These are phyloP conservation scores for Palloptera scutellata DNA, from an alignment of 2,888 invertebrate species.

Conservation along the genomic window DNA sequence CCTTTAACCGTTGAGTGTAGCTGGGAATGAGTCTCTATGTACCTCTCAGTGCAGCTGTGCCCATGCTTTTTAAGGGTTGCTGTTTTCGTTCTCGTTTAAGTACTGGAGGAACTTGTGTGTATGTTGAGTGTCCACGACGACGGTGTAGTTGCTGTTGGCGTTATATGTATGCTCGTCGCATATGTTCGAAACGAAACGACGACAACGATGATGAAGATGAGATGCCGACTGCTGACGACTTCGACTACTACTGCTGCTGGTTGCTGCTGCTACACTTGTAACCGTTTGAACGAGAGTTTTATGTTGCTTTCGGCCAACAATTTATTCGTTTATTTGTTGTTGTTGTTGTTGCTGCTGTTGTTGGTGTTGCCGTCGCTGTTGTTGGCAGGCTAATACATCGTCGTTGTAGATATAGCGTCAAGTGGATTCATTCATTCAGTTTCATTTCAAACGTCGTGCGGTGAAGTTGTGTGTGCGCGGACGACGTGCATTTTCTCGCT, in stretches of 20 bases:
- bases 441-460: conserved; percentile 61
- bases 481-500: conserved; percentile 30
- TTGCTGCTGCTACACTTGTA: conserved; percentile 25
- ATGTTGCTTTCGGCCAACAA: conserved; percentile 43
- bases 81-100: neutral
- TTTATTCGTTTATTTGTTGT: conserved; percentile 29
- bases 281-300: conserved; percentile 25
- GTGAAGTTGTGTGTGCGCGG: conserved; percentile 40
- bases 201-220: neutral
- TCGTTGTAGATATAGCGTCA: conserved; percentile 41
- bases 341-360: conserved; percentile 20
- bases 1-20: too few species aligned
- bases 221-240: too few species aligned
- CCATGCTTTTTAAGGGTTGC: conserved; percentile 3
- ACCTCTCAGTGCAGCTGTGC: neutral
- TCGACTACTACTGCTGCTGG: conserved; percentile 2
- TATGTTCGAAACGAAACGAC: neutral
- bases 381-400: conserved; percentile 19
- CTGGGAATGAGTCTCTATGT: too few species aligned
- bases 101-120: neutral
- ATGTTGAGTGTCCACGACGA: neutral
- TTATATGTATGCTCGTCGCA: conserved; percentile 2
- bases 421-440: conserved; percentile 59
- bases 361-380: conserved; percentile 15
- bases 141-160: neutral